Conservation (phyloP, 1,140 invertebrate species). For the Agraylea sexmaculata region DNA sequence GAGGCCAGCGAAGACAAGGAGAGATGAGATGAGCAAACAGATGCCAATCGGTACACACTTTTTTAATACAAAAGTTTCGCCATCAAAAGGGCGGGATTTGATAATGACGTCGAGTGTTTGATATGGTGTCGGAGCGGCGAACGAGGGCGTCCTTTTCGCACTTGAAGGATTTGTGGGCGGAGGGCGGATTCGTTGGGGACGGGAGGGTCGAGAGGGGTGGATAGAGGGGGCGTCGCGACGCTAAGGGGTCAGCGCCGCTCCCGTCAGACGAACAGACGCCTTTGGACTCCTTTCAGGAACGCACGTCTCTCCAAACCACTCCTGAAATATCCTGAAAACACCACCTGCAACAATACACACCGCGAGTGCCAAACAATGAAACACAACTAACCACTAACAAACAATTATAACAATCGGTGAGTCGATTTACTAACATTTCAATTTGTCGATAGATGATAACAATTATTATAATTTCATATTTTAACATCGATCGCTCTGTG, state of each 20-base stretch:
- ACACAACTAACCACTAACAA: no score
- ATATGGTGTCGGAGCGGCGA: background rate
- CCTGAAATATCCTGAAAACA: background rate
- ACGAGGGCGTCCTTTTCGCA: slow-evolving; percentile 11
- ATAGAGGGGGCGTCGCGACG: slow-evolving; percentile 15
- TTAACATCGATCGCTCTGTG: no score
- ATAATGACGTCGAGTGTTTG: background rate
- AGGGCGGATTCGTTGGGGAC: no score
- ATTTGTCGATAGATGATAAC: no score
- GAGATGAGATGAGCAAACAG: no score
- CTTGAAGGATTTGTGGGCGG: slow-evolving; percentile 6
- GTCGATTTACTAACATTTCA: no score
- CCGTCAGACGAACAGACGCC: slow-evolving; percentile 21
- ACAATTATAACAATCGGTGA: no score
- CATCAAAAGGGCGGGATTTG: no score
- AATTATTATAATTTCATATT: no score
- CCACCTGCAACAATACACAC: background rate
- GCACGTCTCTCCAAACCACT: slow-evolving; percentile 11
- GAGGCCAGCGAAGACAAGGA: no score
- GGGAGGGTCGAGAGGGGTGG: slow-evolving; percentile 7
- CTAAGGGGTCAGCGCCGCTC: slow-evolving; percentile 18
- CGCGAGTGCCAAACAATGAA: background rate
- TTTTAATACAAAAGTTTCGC: no score
- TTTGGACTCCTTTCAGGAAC: slow-evolving; percentile 15
- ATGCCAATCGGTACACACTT: no score